Evolutionary conservation across 2,113 vertebrate genomes (phyloP).

Genomic region (Neotoma lepida): DNA sequence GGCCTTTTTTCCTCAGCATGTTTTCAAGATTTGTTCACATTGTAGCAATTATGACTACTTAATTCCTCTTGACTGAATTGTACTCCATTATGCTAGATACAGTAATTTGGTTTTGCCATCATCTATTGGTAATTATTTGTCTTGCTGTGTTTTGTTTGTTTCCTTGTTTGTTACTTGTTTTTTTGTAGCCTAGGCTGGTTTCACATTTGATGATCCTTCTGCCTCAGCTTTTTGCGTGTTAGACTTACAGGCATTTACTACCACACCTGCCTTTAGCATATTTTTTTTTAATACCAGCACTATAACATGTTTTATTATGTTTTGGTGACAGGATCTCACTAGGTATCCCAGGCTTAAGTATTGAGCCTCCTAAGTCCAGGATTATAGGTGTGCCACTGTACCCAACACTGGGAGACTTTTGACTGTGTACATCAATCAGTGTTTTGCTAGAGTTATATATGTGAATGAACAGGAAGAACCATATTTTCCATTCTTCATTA

Average conservation of each 20-base stretch:
- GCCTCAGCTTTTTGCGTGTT: background rate
- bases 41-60: background rate
- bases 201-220: background rate
- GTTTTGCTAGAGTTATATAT: background rate
- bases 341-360: background rate
- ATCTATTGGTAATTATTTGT: slow-evolving; percentile 3
- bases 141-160: background rate
- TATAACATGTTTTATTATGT: background rate
- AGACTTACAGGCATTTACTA: background rate
- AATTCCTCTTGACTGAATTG: background rate
- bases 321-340: background rate
- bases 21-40: background rate
- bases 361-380: background rate
- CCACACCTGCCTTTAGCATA: background rate
- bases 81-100: background rate
- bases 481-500: background rate
- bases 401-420: background rate
- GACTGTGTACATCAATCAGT: background rate
- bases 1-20: background rate
- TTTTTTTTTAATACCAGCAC: background rate
- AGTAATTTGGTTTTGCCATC: background rate
- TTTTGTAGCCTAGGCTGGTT: background rate
- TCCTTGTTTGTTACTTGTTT: background rate
- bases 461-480: background rate
- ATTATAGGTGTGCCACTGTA: background rate